These are phyloP conservation scores for Cryptoprocta ferox DNA, from an alignment of 2,797 vertebrate genomes.

Conservation along the genomic window DNA sequence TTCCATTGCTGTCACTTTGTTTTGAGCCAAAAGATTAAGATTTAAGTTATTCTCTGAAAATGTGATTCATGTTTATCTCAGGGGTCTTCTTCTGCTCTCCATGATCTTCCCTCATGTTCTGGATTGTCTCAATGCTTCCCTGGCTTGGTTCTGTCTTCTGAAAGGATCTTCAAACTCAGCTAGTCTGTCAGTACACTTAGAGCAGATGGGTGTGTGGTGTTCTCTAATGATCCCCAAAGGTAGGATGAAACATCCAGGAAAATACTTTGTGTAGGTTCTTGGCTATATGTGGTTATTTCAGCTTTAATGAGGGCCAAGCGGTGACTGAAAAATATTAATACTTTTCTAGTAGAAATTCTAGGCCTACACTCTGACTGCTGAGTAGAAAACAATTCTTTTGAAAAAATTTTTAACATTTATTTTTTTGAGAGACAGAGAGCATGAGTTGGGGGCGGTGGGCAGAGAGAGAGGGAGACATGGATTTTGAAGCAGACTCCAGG, in stretches of 20 bases:
- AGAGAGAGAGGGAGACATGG: too few species aligned
- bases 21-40: not conserved
- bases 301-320: not conserved
- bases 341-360: conserved; percentile 2
- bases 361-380: not conserved
- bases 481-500: too few species aligned
- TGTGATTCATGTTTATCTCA: accelerated
- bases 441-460: too few species aligned
- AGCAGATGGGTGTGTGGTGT: accelerated
- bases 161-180: too few species aligned
- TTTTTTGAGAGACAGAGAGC: too few species aligned
- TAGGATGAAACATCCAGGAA: not conserved
- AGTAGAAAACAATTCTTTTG: not conserved
- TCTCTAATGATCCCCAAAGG: not conserved
- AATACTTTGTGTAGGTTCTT: not conserved
- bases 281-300: not conserved
- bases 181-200: not conserved
- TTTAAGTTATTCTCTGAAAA: not conserved
- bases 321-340: not conserved
- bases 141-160: not conserved
- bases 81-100: not conserved
- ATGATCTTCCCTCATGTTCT: too few species aligned
- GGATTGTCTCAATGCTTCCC: accelerated
- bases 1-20: not conserved
- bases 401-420: too few species aligned